Base-by-base conservation (phyloP, 2,888 invertebrate species). In the Ypsolopha scabrella region DNA sequence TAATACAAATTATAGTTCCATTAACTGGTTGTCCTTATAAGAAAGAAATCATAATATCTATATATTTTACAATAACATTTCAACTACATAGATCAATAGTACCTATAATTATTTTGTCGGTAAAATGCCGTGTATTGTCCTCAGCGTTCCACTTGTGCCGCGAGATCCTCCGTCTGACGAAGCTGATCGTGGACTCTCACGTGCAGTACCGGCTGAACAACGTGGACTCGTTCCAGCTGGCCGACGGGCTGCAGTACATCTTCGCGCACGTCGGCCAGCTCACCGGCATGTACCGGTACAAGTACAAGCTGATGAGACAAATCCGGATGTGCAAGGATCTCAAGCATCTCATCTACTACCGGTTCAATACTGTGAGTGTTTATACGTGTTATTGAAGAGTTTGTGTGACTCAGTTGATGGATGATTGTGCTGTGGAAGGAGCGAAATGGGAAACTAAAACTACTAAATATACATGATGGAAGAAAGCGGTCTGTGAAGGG, bases 281-380 rank as follows among this genome's bases (percentile, higher is more conserved):
- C 54, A 99, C 99, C 0, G 99, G 99, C 74, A 99, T 99, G 99
- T 99, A 99, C 87, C 90, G 99, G 35, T 99, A 99, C 88, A 97
- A 97, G 70, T 99, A 99, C 86, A 99, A 99, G 77, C 88, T 99
- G 52, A 99, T 99, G 98, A 89, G 97, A 68, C 99, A 99, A 85
- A 99, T 99, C 62, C 88, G 99, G 50, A 99, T 99, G 99, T 99
- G 99, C 89, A 99, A 99, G 81, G 99, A 99, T 87, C 87, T 99
- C 63, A 99, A 99, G 72, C 99, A 99, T 90, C 88, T 99, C 59
- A 97, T 99, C 64, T 99, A 99, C 83, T 99, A 99, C 87, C 90
- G 99, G 56, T 99, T 99, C 78, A 99, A 99, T 75, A 99, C 99
- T 49, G 96, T 95, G 75, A 90, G 91, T 89, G 35, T 35, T 49